Conservation (phyloP, 2,113 vertebrate genomes). For the Enhydra lutris region DNA sequence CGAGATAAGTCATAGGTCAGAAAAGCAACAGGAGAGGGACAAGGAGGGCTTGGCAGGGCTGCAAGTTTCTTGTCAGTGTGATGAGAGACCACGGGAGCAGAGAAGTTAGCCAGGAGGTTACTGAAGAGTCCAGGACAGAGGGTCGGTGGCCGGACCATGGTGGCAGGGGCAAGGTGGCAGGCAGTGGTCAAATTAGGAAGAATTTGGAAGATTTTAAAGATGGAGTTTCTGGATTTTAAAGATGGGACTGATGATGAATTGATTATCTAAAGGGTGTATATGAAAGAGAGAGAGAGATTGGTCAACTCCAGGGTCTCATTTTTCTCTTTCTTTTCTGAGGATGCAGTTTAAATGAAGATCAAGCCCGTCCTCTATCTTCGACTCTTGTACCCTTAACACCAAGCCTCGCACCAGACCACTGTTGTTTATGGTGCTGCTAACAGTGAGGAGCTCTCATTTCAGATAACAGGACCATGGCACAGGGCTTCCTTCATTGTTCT, state of each 20-base stretch:
- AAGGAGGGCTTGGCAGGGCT: not conserved
- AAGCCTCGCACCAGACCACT: not conserved
- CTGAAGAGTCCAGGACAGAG: not conserved
- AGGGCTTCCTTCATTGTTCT: not conserved
- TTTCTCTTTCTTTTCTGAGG: not conserved
- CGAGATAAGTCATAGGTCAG: not conserved
- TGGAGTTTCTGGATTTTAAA: not conserved
- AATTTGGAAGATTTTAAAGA: not conserved
- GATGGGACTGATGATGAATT: not conserved
- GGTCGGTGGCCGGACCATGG: accelerated
- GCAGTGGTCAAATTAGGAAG: not conserved
- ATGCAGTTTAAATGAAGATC: not conserved
- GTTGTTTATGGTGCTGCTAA: not conserved
- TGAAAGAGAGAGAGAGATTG: not conserved
- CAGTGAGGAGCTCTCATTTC: not conserved
- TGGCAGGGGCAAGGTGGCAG: not conserved
- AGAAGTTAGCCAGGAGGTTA: too few relatives aligned
- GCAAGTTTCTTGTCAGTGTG: not conserved
- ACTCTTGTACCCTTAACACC: not conserved
- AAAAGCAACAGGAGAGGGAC: too few relatives aligned
- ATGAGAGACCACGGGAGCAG: not conserved
- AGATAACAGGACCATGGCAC: not conserved
- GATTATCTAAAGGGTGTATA: not conserved
- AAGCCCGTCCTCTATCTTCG: not conserved
- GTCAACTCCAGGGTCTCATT: not conserved